Percentiles rank a stretch among this genome's conserved stretches.
These are phyloP conservation scores for Rhaphigaster nebulosa DNA, from an alignment of 2,888 invertebrate genomes.

Conservation along the genomic window DNA sequence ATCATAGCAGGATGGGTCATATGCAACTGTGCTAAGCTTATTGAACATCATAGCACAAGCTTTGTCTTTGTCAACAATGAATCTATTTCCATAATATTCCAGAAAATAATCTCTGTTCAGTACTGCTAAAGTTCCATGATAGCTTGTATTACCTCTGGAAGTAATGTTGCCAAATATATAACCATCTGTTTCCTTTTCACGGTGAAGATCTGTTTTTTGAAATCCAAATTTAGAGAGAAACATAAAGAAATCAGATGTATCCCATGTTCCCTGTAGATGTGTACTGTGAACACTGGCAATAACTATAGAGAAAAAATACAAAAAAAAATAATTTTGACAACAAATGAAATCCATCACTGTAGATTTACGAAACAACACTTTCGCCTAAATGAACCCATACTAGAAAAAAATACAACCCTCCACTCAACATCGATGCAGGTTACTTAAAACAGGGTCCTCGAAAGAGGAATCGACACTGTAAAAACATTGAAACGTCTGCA, in stretches of 20 bases:
- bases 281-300: slow-evolving; percentile 55
- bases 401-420: background rate
- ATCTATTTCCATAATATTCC: slow-evolving; percentile 88
- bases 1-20: slow-evolving; percentile 85
- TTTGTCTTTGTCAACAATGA: slow-evolving; percentile 75
- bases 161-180: slow-evolving; percentile 97
- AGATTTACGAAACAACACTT: slow-evolving; percentile 21
- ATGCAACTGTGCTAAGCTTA: slow-evolving; percentile 85
- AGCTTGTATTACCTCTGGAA: slow-evolving; percentile 76
- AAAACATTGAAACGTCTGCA: background rate
- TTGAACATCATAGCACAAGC: slow-evolving; percentile 92
- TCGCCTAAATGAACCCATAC: background rate
- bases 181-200: slow-evolving; percentile 88
- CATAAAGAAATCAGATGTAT: slow-evolving; percentile 84
- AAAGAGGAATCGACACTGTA: background rate
- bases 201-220: slow-evolving; percentile 92
- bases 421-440: background rate
- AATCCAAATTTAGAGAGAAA: slow-evolving; percentile 96
- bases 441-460: background rate
- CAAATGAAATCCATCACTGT: background rate
- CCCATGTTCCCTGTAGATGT: slow-evolving; percentile 77
- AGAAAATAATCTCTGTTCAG: slow-evolving; percentile 90
- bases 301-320: slow-evolving; percentile 3
- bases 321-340: background rate
- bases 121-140: slow-evolving; percentile 87